Base-by-base conservation (phyloP, 2,888 invertebrate genomes). In the Athalia circularis region DNA sequence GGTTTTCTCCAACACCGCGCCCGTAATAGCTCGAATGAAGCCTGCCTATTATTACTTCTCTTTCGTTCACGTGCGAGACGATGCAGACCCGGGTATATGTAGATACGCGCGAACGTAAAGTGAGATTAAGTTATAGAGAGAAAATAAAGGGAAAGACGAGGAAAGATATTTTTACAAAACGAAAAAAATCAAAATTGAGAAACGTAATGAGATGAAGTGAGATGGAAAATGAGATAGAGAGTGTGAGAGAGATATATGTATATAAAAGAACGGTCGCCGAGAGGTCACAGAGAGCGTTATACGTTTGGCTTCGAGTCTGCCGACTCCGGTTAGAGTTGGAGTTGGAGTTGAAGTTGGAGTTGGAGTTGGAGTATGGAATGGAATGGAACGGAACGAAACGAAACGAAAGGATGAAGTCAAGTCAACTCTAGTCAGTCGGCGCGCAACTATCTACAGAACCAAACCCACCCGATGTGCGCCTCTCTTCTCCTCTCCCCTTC, bases 381-480 rank as follows among this genome's bases (percentile, higher is more conserved):
- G 82, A 80, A 78, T 65, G 78, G 75, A 78, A 78, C 15, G 78
- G 77, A 67, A 77, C 77, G 80, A 65, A 75, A 79, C 64, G 81
- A 72, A 79, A 77, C 67, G 74, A 68, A 77, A 64, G 74, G 79
- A 75, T 75, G 75, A 75, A 75, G 75, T 75, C 75, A 75, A 75
- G 50, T 61, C 75, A 64, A 64, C 75, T 75, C 75, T 77, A 82
- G 82, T 81, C 84, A 86, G 86, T 86, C 82, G 80, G 83, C 79
- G 85, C 83, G 83, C 82, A 83, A 86, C 85, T 85, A 84, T 82
- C 67, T 67, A 75, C 75, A 52, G 75, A 75, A 62, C 29, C 29
- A 64, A 75, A 75, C 75, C 75, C 75, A 50, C 52, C 62, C 62
- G 62, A 62, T 62, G 62, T 52, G 64, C 59, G 50, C 13, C 29